Base-by-base conservation (phyloP, 2,888 invertebrate genomes). In the Oscheius sp. region DNA sequence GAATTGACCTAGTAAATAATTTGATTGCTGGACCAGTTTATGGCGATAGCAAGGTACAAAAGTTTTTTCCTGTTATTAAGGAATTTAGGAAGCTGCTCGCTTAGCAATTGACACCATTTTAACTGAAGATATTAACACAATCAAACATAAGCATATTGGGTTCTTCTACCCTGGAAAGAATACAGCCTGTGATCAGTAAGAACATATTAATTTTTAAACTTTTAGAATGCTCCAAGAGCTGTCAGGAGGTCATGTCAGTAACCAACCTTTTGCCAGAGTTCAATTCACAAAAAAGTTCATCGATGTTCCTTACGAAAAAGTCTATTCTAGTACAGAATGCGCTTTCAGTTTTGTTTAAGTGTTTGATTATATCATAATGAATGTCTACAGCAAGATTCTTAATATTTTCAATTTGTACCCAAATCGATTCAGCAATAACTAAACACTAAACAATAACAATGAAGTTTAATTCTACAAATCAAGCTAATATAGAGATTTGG, bases 201-300 rank as follows among this genome's bases (percentile, higher is more conserved):
- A 47, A 12, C 4, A 2, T 2, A 28, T 26, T 12, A 17, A 4
- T 32, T 20, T 2, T 41, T 17, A 17, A 6, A 26, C 12, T 62
- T 36, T 30, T 24, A 49, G 33, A 6, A n/a, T 3, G 8, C 3
- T 65, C 36, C 26, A 47, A 61, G 68, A 56, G 45, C 68, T 28
- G n/a, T 68, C 38, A 44, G 65, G 45, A 45, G 71, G 68, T 14
- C 22, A 50, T 1, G 50, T 62, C 2, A 56, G 38, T 30, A 41
- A 61, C 20, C 20, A 9, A 0, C 51, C 64, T 9, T 74, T 74
- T 44, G 41, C 65, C 36, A 59, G 66, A 24, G 38, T 38, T 36
- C 74, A 74, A 50, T 74, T 74, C 71, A 74, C 74, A 9, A 71
- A 71, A 49, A 47, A 50, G 17, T 56, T 70, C 38, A 67, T 74